phyloP scores from a whole-genome alignment of 2,113 vertebrate species.

The Melanocharis versteri region DNA sequence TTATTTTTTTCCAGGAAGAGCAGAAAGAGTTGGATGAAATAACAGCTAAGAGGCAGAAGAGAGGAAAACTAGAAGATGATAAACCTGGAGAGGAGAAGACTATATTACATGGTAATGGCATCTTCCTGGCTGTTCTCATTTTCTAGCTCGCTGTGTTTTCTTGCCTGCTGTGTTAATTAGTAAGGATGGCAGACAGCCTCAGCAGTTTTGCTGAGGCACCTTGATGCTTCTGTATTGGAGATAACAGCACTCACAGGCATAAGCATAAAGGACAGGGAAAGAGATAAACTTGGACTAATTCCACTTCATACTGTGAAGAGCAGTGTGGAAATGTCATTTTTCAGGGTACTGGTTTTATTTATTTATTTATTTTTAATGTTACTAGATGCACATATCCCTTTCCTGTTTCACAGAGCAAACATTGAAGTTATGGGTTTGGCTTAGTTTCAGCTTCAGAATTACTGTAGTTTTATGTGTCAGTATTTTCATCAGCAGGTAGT shows the following conservation, averaged over 20 bases:
- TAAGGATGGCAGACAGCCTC: conserved; percentile 18
- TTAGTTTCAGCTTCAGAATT: not conserved
- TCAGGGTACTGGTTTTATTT: conserved; percentile 2
- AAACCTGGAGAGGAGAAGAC: conserved; percentile 96
- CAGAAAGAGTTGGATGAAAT: conserved; percentile 97
- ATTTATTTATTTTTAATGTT: conserved; percentile 3
- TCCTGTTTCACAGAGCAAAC: not conserved
- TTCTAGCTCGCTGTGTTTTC: conserved; percentile 5
- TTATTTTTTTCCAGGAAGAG: conserved; percentile 82
- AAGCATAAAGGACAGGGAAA: not conserved
- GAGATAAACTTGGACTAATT: not conserved
- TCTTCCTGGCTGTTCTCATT: conserved; percentile 34
- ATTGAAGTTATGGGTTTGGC: not conserved
- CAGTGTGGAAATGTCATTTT: not conserved
- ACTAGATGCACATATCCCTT: not conserved
- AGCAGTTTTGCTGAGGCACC: not conserved
- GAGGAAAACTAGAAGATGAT: conserved; percentile 91
- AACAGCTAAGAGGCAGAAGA: conserved; percentile 96
- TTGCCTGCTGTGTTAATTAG: conserved; percentile 41
- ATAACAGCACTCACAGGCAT: not conserved
- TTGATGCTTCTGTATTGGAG: conserved; percentile 6
- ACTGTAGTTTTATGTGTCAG: not conserved
- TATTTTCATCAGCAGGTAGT: not conserved
- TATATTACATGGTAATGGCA: conserved; percentile 87
- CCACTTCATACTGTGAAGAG: not conserved